phyloP scores from a whole-genome alignment of 1,140 invertebrate species.

The Euura lappo region DNA sequence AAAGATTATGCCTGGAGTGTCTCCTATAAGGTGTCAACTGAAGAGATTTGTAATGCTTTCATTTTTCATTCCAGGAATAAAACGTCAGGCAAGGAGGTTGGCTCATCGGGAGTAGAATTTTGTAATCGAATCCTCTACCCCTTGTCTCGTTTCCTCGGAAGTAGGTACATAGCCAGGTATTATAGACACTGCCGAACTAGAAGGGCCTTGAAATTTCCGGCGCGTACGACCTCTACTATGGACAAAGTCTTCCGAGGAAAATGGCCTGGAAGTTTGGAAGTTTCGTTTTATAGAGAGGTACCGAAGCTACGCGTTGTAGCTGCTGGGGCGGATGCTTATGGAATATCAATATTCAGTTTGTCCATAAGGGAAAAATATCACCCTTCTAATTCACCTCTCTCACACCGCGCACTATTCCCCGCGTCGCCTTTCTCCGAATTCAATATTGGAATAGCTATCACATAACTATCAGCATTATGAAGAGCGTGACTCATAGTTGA shows the following conservation, averaged over 20 bases:
- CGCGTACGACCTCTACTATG: slow-evolving; percentile 37
- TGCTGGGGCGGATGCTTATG: slow-evolving; percentile 29
- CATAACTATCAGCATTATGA: too few relatives aligned
- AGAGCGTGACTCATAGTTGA: too few relatives aligned
- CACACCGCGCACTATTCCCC: too few relatives aligned
- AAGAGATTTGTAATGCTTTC: too few relatives aligned
- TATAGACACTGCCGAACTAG: not conserved
- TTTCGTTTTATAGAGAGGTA: slow-evolving; percentile 40
- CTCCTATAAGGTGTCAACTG: too few relatives aligned
- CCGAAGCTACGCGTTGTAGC: too few relatives aligned
- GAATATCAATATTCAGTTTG: slow-evolving; percentile 42
- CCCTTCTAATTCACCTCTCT: not conserved
- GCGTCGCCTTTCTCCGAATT: too few relatives aligned
- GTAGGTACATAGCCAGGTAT: too few relatives aligned
- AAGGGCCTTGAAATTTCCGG: slow-evolving; percentile 32
- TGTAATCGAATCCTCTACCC: not conserved
- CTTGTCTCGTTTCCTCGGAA: not conserved
- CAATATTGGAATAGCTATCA: too few relatives aligned
- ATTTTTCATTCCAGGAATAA: too few relatives aligned
- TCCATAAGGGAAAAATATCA: slow-evolving; percentile 34
- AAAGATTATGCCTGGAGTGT: too few relatives aligned
- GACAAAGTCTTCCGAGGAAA: slow-evolving; percentile 35
- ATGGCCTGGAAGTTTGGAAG: slow-evolving; percentile 34
- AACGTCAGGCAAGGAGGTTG: too few relatives aligned
- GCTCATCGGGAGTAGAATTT: not conserved